Evolutionary conservation across 1,140 invertebrate species (phyloP).

Genomic region (Nomia melanderi): DNA sequence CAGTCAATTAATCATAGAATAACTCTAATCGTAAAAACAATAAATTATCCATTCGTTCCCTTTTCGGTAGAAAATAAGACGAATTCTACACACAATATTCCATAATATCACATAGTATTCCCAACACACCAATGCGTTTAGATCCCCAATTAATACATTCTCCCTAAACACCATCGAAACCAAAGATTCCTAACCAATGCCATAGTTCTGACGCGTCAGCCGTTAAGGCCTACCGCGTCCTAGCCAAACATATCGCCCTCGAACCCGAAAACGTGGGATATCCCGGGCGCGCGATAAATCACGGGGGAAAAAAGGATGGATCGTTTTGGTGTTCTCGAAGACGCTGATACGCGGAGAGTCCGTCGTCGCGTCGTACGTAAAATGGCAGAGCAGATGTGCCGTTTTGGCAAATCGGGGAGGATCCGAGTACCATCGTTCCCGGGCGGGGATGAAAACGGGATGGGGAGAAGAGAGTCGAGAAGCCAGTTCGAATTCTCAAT

Average conservation of each 20-base stretch:
- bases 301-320: neutral
- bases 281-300: slow-evolving; percentile 18
- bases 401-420: slow-evolving; percentile 52
- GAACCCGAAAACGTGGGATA: neutral
- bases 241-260: neutral
- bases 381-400: slow-evolving; percentile 39
- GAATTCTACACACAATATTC: too few species aligned
- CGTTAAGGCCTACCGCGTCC: neutral
- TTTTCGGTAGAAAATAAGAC: too few species aligned
- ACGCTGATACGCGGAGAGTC: slow-evolving; percentile 5
- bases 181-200: too few species aligned
- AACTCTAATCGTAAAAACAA: too few species aligned
- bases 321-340: neutral
- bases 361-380: slow-evolving; percentile 3
- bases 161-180: too few species aligned
- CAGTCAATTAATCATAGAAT: too few species aligned
- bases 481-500: slow-evolving; percentile 67
- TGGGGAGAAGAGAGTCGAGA: slow-evolving; percentile 13
- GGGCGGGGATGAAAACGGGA: too few species aligned
- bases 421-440: slow-evolving; percentile 21
- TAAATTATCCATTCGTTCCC: too few species aligned
- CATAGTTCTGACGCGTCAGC: too few species aligned
- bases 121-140: too few species aligned
- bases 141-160: too few species aligned
- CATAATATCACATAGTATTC: too few species aligned